These are phyloP conservation scores for Trissolcus brochymenae DNA, from an alignment of 2,888 invertebrate species.

Conservation along the genomic window DNA sequence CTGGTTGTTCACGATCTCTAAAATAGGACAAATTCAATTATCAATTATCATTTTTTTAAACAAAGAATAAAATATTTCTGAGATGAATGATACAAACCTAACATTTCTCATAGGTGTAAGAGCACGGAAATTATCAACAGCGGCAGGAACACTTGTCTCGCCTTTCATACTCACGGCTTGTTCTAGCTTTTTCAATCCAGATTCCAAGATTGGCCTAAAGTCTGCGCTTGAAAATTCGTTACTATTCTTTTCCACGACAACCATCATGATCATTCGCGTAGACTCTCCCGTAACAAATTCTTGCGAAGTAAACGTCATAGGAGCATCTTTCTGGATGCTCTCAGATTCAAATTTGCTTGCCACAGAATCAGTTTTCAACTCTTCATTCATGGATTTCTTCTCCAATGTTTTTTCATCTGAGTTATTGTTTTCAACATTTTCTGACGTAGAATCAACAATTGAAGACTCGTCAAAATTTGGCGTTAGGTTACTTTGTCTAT, in stretches of 20 bases:
- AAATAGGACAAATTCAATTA: neutral
- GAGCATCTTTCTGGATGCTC: no score
- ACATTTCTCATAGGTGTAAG: neutral
- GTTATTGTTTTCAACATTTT: no score
- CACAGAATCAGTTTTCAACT: no score
- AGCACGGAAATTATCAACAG: slow-evolving; percentile 2
- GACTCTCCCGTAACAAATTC: slow-evolving; percentile 26
- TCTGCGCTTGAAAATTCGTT: slow-evolving; percentile 54
- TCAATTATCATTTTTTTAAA: no score
- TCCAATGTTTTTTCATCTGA: no score
- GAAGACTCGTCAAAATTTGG: neutral
- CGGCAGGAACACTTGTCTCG: neutral
- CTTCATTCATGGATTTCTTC: no score
- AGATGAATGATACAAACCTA: neutral
- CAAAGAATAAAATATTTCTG: no score
- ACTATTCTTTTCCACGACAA: slow-evolving; percentile 66
- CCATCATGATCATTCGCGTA: slow-evolving; percentile 70
- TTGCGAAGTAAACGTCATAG: no score
- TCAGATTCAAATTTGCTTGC: no score
- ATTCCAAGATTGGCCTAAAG: slow-evolving; percentile 65
- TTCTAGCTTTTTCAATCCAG: slow-evolving; percentile 68
- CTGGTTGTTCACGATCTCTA: slow-evolving; percentile 2
- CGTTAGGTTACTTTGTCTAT: neutral
- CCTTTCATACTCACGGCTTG: slow-evolving; percentile 25
- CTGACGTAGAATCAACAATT: no score